Conservation (phyloP, 1,140 invertebrate genomes). For the Temnothorax curvispinosus region DNA sequence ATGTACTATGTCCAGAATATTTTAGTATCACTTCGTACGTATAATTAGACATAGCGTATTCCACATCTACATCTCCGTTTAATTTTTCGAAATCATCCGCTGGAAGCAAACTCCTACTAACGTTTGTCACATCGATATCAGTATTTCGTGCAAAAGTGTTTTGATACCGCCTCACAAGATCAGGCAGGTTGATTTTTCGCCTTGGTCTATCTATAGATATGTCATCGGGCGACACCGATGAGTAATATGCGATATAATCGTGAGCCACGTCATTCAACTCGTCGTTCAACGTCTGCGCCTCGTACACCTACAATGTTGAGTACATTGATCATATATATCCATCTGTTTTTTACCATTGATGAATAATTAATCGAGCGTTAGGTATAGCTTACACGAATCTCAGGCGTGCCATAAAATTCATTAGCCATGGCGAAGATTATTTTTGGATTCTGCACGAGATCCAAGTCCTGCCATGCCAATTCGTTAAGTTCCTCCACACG, state of each 20-base stretch:
- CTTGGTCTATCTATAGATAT: background rate
- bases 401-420: conserved; percentile 78
- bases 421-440: conserved; percentile 81
- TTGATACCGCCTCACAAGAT: conserved; percentile 72
- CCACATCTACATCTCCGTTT: conserved; percentile 26
- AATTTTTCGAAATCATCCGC: conserved; percentile 46
- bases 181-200: conserved; percentile 63
- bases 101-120: conserved; percentile 43
- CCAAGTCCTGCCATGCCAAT: conserved; percentile 80
- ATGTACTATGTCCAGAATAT: conserved; percentile 51
- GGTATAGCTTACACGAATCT: conserved; percentile 71
- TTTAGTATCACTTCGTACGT: conserved; percentile 70
- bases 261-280: conserved; percentile 61
- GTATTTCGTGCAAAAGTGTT: conserved; percentile 54
- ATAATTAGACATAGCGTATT: conserved; percentile 58
- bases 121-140: conserved; percentile 22
- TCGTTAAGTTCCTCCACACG: conserved; percentile 80
- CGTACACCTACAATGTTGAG: conserved; percentile 71
- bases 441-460: conserved; percentile 78
- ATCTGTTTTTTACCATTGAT: background rate
- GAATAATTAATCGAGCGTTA: background rate
- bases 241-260: conserved; percentile 75
- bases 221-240: background rate
- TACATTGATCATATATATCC: conserved; percentile 5
- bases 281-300: conserved; percentile 74